Percentiles rank a stretch among this genome's conserved stretches.
Evolutionary conservation across 2,113 vertebrate species (phyloP).

Genomic region (Syngnathoides biaculeatus): DNA sequence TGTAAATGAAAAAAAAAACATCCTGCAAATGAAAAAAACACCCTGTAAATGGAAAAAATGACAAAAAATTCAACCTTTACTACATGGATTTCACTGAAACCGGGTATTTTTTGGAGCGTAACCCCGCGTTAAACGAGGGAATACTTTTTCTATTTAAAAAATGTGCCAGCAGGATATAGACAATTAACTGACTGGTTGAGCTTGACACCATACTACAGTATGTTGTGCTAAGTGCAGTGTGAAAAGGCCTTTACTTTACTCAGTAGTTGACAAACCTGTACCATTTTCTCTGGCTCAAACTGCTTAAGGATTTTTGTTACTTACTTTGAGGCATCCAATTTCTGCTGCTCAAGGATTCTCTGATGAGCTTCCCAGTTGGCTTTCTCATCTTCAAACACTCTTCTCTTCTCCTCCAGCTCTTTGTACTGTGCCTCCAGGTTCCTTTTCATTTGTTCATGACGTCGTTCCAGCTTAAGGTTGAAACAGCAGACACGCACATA

Average conservation of each 20-base stretch:
- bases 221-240: too few species aligned
- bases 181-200: not conserved
- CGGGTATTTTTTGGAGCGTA: too few species aligned
- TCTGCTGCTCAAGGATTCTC: slow-evolving; percentile 78
- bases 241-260: too few species aligned
- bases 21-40: too few species aligned
- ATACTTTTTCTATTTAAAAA: too few species aligned
- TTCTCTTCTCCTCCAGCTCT: slow-evolving; percentile 78
- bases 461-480: slow-evolving; percentile 69
- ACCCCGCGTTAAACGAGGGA: too few species aligned
- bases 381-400: slow-evolving; percentile 76
- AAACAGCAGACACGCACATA: not conserved
- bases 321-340: slow-evolving; percentile 78
- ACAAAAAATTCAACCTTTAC: too few species aligned
- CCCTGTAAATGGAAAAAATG: too few species aligned
- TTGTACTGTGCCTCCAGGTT: slow-evolving; percentile 81
- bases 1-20: too few species aligned
- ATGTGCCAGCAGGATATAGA: too few species aligned
- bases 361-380: slow-evolving; percentile 77
- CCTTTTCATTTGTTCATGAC: slow-evolving; percentile 80
- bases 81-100: too few species aligned
- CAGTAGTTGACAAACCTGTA: not conserved
- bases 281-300: not conserved
- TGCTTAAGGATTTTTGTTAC: slow-evolving; percentile 20
- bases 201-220: too few species aligned